Base-by-base conservation (phyloP, 1,140 invertebrate genomes). In the Diabrotica undecimpunctata region DNA sequence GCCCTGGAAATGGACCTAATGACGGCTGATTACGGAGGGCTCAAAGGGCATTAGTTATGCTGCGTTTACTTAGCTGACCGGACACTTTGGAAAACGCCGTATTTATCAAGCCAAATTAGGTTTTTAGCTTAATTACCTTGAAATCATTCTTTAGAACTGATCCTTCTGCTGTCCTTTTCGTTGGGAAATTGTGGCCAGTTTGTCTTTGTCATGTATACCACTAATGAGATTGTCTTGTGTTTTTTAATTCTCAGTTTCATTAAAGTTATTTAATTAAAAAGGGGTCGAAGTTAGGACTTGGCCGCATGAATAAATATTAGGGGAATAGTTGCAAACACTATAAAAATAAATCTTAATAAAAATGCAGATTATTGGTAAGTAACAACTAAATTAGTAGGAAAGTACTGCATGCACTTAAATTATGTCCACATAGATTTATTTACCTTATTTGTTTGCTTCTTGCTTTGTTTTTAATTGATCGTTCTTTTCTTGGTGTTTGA, bases 71-170 rank as follows among this genome's bases (percentile, higher is more conserved):
- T 46, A n/a, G n/a, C 41, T n/a, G 41, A 46, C 8, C 41, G 41
- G 41, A 46, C 41, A n/a, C n/a, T 46, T 46, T n/a, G 41, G 41
- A 46, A 46, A 46, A 46, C 41, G n/a, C 41, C 41, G 5, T 46
- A 46, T 46, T 46, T 46, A 46, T 46, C 41, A 46, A 46, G 8
- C 8, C n/a, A 46, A 46, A 46, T 46, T 46, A 46, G 41, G 41
- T 46, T 46, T 46, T 46, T 46, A 46, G 41, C 41, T 46, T n/a
- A 46, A 46, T 46, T 46, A 46, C 41, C 41, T 46, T 46, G 41
- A 46, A 46, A 46, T 46, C 41, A 46, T 46, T 46, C n/a, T 46
- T 10, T 46, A n/a, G 41, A n/a, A 46, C 8, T 46, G n/a, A n/a
- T 46, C n/a, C 41, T 46, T 10, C n/a, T 46, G 41, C 8, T 46